Evolutionary conservation across 2,797 vertebrate species (phyloP), one percentile per base, ranked within the genome.

Genomic region (Enteromius argenteus): DNA sequence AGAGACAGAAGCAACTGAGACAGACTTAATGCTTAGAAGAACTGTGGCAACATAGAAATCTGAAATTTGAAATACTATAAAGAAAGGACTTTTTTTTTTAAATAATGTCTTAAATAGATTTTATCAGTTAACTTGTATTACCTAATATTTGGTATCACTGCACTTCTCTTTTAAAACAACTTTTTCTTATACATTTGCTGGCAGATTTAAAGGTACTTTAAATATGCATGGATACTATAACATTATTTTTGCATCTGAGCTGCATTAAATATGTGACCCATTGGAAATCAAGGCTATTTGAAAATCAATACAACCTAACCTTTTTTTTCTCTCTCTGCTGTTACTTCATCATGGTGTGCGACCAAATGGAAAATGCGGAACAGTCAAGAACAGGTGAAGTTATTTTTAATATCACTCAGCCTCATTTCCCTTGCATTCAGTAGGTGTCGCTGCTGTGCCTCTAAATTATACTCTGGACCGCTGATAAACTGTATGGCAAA

Each of bases 391-490:
- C 14, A 10, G 69, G 23, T 17, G 0, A 5, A 19, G 0, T 32
- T 17, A 32, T 46, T 49, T 72, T 49, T 6, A 10, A 6, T 21
- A 51, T 23, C 27, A 21, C 11, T 44, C 17, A 51, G 27, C 2
- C 14, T 42, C 2, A 15, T 44, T 79, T 30, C 23, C 32, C 42
- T 1, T 42, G n/a, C 1, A 30, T 32, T 14, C 76, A 44, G 58
- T 15, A 64, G 76, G 58, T 79, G 76, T 49, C 76, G 17, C 76
- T 64, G 58, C 39, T 15, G 39, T 46, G 39, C 60, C 15, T 64
- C 5, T 21, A 62, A 4, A 3, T 42, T 8, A 42, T 13, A 21
- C 17, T 73, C 2, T 74, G 2, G 17, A 13, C 46, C 13, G 10
- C 17, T 35, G 51, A 32, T 35, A 35, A 3, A 19, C 49, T 51